Evolutionary conservation across 2,113 vertebrate species (phyloP).

Genomic region (Plectropomus leopardus): DNA sequence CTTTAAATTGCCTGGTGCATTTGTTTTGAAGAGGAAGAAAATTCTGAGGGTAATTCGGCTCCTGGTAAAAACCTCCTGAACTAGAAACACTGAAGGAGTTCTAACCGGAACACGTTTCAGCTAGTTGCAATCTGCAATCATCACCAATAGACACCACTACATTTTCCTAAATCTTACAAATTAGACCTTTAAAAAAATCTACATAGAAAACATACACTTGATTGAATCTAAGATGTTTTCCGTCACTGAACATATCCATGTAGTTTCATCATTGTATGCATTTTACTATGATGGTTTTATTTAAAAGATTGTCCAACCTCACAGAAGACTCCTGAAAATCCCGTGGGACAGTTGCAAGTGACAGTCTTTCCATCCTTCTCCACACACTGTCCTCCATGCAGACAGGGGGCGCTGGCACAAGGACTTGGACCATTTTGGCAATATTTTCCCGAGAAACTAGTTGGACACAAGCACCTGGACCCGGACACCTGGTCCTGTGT

Average conservation of each 20-base stretch:
- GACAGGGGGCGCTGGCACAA: constrained; percentile 94
- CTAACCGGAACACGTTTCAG: no score
- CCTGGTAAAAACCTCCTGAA: no score
- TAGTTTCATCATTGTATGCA: neutral
- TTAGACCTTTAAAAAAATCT: no score
- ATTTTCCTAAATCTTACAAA: no score
- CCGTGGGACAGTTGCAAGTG: constrained; percentile 91
- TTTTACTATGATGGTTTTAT: neutral
- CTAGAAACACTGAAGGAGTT: no score
- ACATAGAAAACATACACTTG: no score
- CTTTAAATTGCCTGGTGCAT: no score
- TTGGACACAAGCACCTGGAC: constrained; percentile 92
- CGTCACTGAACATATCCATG: no score
- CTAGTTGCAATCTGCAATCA: no score
- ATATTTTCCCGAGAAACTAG: constrained; percentile 92
- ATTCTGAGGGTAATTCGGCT: no score
- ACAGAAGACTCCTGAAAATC: constrained; percentile 95
- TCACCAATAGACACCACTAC: no score
- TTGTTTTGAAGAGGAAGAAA: no score
- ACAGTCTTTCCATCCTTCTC: constrained; percentile 87
- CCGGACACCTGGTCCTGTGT: constrained; percentile 91
- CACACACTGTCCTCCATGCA: constrained; percentile 94
- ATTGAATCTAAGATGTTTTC: neutral
- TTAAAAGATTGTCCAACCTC: constrained; percentile 86
- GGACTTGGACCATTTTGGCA: constrained; percentile 90